Conservation (phyloP, 2,888 invertebrate species). For the Incurvaria masculella region DNA sequence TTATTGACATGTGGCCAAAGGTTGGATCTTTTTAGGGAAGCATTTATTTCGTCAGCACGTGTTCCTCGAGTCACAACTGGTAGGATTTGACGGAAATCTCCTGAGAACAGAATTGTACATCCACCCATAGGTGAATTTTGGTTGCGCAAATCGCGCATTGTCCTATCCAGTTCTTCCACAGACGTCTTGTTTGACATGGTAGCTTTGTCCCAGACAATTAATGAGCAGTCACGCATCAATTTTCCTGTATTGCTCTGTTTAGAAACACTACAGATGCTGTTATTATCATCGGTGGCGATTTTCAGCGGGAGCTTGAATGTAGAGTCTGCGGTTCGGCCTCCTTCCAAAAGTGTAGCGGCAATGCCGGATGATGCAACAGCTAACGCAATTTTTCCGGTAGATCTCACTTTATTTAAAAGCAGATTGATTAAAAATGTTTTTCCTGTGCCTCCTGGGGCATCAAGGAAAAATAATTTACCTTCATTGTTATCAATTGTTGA, state of each 20-base stretch:
- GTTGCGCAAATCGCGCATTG: slow-evolving; percentile 20
- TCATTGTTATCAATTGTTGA: slow-evolving; percentile 4
- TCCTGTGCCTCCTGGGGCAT: slow-evolving; percentile 5
- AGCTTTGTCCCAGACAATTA: slow-evolving; percentile 21
- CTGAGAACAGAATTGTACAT: too few relatives aligned
- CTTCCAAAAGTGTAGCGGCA: slow-evolving; percentile 2
- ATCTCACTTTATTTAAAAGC: slow-evolving; percentile 2
- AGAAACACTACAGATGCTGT: slow-evolving; percentile 19
- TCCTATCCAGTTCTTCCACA: slow-evolving; percentile 21
- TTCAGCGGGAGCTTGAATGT: slow-evolving; percentile 13
- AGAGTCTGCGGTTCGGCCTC: slow-evolving; percentile 8
- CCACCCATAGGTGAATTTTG: slow-evolving; percentile 18
- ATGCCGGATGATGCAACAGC: slow-evolving; percentile 1
- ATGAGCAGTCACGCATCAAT: slow-evolving; percentile 19
- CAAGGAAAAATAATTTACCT: slow-evolving; percentile 4
- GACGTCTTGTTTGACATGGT: too few relatives aligned
- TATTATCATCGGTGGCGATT: slow-evolving; percentile 18
- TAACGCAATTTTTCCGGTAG: slow-evolving; percentile 2
- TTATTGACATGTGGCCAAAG: slow-evolving; percentile 2
- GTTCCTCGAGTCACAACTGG: slow-evolving; percentile 2
- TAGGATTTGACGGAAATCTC: slow-evolving; percentile 16
- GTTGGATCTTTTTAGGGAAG: slow-evolving; percentile 2
- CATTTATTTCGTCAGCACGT: too few relatives aligned
- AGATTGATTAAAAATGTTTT: slow-evolving; percentile 4
- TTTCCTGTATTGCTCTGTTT: slow-evolving; percentile 21